Evolutionary conservation across 2,113 vertebrate genomes (phyloP).

Genomic region (Nannobrachium achirus): DNA sequence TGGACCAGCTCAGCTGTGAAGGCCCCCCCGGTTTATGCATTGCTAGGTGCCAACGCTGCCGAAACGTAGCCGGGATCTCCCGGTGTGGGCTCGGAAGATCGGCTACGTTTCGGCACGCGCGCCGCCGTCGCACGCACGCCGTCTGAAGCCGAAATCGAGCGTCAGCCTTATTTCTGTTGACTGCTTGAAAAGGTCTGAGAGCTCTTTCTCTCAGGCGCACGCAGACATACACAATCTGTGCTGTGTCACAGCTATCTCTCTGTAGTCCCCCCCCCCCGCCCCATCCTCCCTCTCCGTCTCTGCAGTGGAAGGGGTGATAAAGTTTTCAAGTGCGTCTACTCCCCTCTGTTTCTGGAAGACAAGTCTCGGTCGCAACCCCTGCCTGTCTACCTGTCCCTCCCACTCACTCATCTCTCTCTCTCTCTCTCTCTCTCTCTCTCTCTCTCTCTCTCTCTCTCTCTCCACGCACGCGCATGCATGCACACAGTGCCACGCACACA

Average conservation of each 20-base stretch:
- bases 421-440: slow-evolving; percentile 21
- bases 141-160: too few species aligned
- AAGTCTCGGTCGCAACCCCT: slow-evolving; percentile 59
- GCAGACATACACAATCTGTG: too few species aligned
- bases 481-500: slow-evolving; percentile 16
- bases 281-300: not conserved
- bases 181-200: too few species aligned
- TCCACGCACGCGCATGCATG: not conserved
- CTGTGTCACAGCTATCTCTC: not conserved
- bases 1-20: not conserved
- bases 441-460: slow-evolving; percentile 4
- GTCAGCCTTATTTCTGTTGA: too few species aligned
- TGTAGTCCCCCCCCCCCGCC: not conserved
- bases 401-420: slow-evolving; percentile 6
- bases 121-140: too few species aligned
- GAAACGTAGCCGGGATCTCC: too few species aligned
- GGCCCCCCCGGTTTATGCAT: too few species aligned
- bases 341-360: slow-evolving; percentile 50
- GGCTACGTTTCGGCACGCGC: too few species aligned
- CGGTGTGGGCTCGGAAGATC: too few species aligned
- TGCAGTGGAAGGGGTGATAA: slow-evolving; percentile 31
- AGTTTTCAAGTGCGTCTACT: slow-evolving; percentile 48
- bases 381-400: slow-evolving; percentile 32
- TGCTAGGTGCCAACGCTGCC: too few species aligned
- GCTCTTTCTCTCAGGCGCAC: too few species aligned